These are phyloP conservation scores for Periparus ater DNA, from an alignment of 2,797 vertebrate species.

Conservation along the genomic window DNA sequence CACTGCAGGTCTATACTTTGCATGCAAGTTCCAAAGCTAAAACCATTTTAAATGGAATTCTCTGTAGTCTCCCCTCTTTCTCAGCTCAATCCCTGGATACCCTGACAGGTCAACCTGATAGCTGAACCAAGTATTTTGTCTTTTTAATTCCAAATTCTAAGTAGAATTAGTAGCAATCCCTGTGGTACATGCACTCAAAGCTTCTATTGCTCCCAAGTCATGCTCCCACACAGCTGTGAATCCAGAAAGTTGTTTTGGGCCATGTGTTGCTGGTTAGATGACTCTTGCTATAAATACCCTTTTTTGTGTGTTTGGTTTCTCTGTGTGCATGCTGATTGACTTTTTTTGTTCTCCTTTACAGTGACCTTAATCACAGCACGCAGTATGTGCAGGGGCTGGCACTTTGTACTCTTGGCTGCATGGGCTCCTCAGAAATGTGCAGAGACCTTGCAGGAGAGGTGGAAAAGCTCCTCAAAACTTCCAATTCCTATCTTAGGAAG, in stretches of 20 bases:
- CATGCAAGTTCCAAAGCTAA: not conserved
- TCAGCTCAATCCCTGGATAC: not conserved
- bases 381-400: slow-evolving; percentile 98
- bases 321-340: not conserved
- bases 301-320: not conserved
- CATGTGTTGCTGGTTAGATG: not conserved
- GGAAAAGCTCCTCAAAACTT: slow-evolving; percentile 99
- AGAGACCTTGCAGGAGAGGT: slow-evolving; percentile 98
- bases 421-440: slow-evolving; percentile 99
- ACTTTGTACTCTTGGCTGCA: slow-evolving; percentile 97
- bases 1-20: not conserved
- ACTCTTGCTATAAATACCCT: not conserved
- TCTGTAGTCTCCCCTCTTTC: not conserved
- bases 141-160: not conserved
- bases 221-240: not conserved
- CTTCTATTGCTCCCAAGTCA: fast-evolving
- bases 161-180: not conserved
- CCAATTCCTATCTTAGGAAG: slow-evolving; percentile 99
- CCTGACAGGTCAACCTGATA: not conserved
- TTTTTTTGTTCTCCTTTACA: slow-evolving; percentile 68
- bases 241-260: not conserved
- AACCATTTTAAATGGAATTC: not conserved
- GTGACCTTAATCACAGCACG: slow-evolving; percentile 99
- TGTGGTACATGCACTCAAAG: not conserved
- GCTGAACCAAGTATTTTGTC: not conserved